Evolutionary conservation across 92 coral and sea anemone species (phyloP), one percentile per base, ranked within the genome.

Genomic region (Meandrina meandrites): DNA sequence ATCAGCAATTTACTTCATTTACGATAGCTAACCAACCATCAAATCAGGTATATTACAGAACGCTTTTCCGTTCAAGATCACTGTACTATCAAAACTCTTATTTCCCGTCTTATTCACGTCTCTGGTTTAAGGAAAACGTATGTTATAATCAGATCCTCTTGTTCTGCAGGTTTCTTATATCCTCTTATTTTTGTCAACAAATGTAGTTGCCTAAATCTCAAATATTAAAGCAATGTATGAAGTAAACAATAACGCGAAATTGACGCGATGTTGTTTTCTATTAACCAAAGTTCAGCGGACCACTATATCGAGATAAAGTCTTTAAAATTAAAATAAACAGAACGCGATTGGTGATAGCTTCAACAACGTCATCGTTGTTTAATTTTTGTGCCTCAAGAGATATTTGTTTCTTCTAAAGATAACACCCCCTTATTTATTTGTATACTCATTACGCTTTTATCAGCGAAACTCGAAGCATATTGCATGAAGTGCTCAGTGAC

Each of bases 371-470:
- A 73, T 35, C 27, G 14, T 57, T 73, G 37, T 56, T 60, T 42
- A 28, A 22, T 15, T 1, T 22, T 24, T 40, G 21, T 36, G 60
- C 48, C 66, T 56, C 17, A 22, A n/a, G n/a, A 40, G 75, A 73
- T 84, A 84, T 84, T 84, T 84, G 81, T 84, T 84, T 84, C 51
- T 35, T 37, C 80, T 84, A 75, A 84, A 57, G 87, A 84, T 84
- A 75, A 73, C 79, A 19, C 66, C 16, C 54, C 36, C 24, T 54
- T 47, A 74, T 72, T 84, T 84, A 84, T 84, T 84, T 84, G 87
- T 84, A 28, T 84, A 18, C 28, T 24, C 18, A 75, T 54, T 4
- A 36, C 27, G 13, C 22, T 9, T 36, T 8, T 24, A n/a, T 57
- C 66, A 34, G 67, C 48, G 48, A 79, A 53, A 78, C 79, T 30